Percentiles rank a stretch among this genome's conserved stretches.
These are phyloP conservation scores for Cichladusa arquata DNA, from an alignment of 2,113 vertebrate species.

Conservation along the genomic window DNA sequence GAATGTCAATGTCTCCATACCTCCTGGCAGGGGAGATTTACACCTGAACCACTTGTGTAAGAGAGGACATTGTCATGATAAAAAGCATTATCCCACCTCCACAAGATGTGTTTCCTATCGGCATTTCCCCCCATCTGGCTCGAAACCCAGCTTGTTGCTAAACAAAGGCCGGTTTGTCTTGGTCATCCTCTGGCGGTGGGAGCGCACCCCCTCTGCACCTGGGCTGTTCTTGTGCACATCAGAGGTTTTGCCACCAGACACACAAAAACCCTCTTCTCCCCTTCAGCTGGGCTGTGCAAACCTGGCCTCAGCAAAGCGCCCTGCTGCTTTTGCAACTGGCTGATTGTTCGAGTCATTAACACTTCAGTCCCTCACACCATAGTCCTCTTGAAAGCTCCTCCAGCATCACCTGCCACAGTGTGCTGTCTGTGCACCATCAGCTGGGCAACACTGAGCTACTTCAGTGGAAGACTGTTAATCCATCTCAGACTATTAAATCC, in stretches of 20 bases:
- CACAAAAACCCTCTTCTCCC: background rate
- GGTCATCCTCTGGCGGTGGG: background rate
- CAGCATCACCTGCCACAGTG: background rate
- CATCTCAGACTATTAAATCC: rapidly evolving
- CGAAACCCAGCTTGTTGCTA: background rate
- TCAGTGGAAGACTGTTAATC: background rate
- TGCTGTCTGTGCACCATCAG: background rate
- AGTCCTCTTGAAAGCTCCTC: background rate
- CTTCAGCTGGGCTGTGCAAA: background rate
- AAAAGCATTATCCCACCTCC: background rate
- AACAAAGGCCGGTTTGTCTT: background rate
- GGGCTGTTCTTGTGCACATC: background rate
- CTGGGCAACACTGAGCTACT: background rate
- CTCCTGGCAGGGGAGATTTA: background rate
- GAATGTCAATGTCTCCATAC: background rate
- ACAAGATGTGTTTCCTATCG: background rate
- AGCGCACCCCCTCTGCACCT: background rate
- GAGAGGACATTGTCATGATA: background rate
- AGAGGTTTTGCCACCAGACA: background rate
- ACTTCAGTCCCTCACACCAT: background rate
- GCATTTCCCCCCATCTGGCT: background rate
- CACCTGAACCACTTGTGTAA: background rate
- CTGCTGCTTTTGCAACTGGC: background rate
- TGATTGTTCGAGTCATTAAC: background rate
- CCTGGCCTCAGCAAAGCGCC: background rate